Evolutionary conservation across 2,888 invertebrate genomes (phyloP).

Genomic region (Lasioglossum oenotherae): DNA sequence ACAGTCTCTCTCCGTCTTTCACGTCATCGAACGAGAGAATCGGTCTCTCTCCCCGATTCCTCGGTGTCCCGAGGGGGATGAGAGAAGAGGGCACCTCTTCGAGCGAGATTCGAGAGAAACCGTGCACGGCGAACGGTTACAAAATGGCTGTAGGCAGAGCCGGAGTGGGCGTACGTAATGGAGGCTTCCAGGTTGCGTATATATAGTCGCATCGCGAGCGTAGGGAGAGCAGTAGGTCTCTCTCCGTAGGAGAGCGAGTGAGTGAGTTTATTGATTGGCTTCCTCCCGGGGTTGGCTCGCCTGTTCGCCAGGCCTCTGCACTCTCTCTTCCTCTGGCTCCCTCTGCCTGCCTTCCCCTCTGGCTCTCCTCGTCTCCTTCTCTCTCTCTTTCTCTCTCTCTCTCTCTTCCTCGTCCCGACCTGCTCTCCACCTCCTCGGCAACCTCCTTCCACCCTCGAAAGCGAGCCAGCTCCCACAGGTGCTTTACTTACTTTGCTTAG

Average conservation of each 20-base stretch:
- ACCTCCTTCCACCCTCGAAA: slow-evolving; percentile 65
- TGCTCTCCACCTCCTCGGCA: slow-evolving; percentile 56
- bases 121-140: slow-evolving; percentile 78
- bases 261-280: slow-evolving; percentile 84
- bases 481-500: slow-evolving; percentile 79
- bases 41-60: slow-evolving; percentile 26
- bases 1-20: background rate
- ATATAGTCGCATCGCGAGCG: slow-evolving; percentile 69
- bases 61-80: slow-evolving; percentile 51
- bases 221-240: slow-evolving; percentile 76
- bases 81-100: slow-evolving; percentile 36
- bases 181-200: slow-evolving; percentile 79
- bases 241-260: slow-evolving; percentile 75
- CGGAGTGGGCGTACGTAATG: slow-evolving; percentile 84
- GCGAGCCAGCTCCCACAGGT: slow-evolving; percentile 80
- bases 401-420: slow-evolving; percentile 48
- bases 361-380: slow-evolving; percentile 37
- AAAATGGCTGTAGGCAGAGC: slow-evolving; percentile 83
- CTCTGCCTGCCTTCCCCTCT: slow-evolving; percentile 45
- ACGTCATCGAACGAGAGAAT: slow-evolving; percentile 5
- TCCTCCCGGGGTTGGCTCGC: slow-evolving; percentile 80
- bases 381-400: slow-evolving; percentile 1
- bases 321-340: slow-evolving; percentile 50
- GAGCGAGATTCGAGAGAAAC: slow-evolving; percentile 63
- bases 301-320: slow-evolving; percentile 70